phyloP scores from a whole-genome alignment of 2,797 vertebrate genomes.

The Cuniculus paca region DNA sequence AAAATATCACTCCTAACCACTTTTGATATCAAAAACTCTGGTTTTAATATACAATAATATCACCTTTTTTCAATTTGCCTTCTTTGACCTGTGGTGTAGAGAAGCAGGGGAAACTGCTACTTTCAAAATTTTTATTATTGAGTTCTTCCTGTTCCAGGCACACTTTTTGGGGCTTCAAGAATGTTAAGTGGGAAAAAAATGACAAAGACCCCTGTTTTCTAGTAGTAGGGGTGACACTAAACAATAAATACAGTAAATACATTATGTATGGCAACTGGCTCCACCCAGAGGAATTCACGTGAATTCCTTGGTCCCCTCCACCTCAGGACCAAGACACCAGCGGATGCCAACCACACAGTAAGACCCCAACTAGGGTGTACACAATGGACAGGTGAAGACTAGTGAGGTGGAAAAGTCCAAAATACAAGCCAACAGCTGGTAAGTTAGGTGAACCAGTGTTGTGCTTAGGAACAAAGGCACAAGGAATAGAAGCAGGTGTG shows the following conservation, averaged over 20 bases:
- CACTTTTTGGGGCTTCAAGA: constrained; percentile 11
- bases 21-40: constrained; percentile 24
- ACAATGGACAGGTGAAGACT: too few species aligned
- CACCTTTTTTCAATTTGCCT: neutral
- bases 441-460: too few species aligned
- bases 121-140: neutral
- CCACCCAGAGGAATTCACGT: too few species aligned
- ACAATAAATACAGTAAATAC: neutral
- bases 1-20: neutral
- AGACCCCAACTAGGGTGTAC: too few species aligned
- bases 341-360: too few species aligned
- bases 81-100: neutral
- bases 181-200: neutral
- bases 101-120: neutral
- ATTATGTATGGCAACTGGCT: neutral
- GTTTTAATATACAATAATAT: neutral
- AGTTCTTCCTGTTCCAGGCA: neutral
- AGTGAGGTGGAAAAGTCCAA: too few species aligned
- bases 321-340: too few species aligned
- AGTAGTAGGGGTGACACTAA: neutral
- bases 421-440: too few species aligned
- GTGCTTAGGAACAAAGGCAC: too few species aligned
- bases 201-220: neutral
- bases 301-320: too few species aligned
- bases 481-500: too few species aligned